These are phyloP conservation scores for Cariama cristata DNA, from an alignment of 2,113 vertebrate species.

Conservation along the genomic window DNA sequence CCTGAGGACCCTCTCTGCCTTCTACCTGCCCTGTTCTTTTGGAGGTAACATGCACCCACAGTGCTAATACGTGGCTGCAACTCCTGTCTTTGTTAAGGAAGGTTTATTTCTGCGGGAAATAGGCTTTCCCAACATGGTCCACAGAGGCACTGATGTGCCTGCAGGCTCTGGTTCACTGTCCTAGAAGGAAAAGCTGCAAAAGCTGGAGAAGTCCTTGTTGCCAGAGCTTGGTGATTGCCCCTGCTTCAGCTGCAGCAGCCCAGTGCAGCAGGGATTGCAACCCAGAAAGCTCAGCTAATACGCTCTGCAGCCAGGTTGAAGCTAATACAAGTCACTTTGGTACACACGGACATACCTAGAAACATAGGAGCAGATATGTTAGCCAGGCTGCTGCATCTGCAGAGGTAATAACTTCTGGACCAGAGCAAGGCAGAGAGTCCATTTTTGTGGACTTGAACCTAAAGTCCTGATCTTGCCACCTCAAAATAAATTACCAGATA, in stretches of 20 bases:
- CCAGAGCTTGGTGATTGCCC: background rate
- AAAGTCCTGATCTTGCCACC: background rate
- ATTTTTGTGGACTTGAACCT: background rate
- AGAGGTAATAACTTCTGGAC: background rate
- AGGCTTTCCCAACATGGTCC: background rate
- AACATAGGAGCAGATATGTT: background rate
- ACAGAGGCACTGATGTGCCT: background rate
- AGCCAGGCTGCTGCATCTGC: background rate
- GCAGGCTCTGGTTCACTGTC: background rate
- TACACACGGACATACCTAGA: rapidly evolving
- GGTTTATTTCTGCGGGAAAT: background rate
- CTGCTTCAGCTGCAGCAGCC: background rate
- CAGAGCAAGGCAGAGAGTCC: background rate
- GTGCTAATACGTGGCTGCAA: background rate
- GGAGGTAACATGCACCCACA: rapidly evolving
- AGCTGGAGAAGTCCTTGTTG: background rate
- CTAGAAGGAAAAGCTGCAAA: background rate
- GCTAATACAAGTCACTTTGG: background rate
- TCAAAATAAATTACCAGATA: background rate
- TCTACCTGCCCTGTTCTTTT: background rate
- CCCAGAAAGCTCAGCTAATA: background rate
- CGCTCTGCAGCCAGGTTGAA: background rate
- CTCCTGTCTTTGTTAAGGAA: background rate
- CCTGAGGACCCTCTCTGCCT: background rate
- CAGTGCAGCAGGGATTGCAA: background rate